Evolutionary conservation across 2,113 vertebrate genomes (phyloP).

Genomic region (Trachemys scripta): DNA sequence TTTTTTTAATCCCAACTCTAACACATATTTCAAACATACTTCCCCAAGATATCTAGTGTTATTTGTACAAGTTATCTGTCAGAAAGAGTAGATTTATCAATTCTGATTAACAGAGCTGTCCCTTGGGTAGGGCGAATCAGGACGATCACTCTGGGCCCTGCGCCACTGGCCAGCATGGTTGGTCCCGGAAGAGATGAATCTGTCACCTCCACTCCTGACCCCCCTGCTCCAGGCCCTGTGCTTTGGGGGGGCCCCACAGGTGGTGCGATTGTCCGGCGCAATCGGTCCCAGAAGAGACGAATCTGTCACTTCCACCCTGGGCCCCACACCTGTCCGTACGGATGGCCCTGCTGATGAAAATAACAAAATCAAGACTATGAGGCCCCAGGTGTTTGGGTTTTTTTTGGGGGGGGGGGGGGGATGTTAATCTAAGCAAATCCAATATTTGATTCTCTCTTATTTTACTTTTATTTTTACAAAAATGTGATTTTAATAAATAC

Average conservation of each 20-base stretch:
- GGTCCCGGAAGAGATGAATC: no score
- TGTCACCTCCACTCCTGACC: no score
- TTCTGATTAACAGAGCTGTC: background rate
- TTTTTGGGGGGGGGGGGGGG: background rate
- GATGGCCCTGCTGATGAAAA: background rate
- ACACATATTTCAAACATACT: background rate
- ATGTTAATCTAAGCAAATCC: background rate
- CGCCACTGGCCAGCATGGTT: no score
- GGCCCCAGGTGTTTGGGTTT: background rate
- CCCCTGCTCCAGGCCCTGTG: no score
- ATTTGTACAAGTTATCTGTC: slow-evolving; percentile 20
- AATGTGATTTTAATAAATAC: background rate
- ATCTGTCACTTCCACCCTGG: no score
- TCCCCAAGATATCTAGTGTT: background rate
- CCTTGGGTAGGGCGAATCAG: no score
- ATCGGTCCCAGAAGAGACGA: no score
- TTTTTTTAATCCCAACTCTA: background rate
- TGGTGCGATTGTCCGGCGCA: no score
- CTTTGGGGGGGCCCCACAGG: no score
- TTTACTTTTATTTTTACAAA: background rate
- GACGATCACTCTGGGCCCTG: no score
- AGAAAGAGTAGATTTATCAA: slow-evolving; percentile 42
- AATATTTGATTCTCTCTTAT: background rate
- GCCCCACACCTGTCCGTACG: no score
- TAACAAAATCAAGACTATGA: slow-evolving; percentile 3